These are phyloP conservation scores for Pseudomyrmex flavicornis DNA, from an alignment of 1,140 invertebrate genomes.

Conservation along the genomic window DNA sequence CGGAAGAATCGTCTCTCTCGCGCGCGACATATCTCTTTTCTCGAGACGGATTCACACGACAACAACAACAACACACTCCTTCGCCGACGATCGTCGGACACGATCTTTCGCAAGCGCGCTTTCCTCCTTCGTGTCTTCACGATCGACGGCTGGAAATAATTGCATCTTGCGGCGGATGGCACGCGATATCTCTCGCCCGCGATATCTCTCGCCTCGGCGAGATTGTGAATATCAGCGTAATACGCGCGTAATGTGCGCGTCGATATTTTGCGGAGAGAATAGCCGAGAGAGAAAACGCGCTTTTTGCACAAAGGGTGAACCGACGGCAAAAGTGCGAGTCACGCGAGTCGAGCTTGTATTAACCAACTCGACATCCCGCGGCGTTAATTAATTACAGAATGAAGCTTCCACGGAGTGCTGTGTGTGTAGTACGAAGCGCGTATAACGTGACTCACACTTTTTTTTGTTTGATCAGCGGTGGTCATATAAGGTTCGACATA, in stretches of 20 bases:
- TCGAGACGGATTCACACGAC: slow-evolving; percentile 2
- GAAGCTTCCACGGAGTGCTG: not conserved
- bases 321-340: slow-evolving; percentile 18
- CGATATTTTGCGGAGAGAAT: slow-evolving; percentile 9
- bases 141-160: slow-evolving; percentile 34
- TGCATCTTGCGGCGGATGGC: not conserved
- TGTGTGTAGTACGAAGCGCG: not conserved
- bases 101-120: slow-evolving; percentile 19
- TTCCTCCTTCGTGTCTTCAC: slow-evolving; percentile 6
- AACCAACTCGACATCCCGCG: not conserved
- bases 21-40: not conserved
- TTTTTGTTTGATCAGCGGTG: slow-evolving; percentile 31
- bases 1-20: slow-evolving; percentile 2
- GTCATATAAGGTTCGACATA: slow-evolving; percentile 27
- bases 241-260: not conserved
- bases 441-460: slow-evolving; percentile 39
- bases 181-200: too few relatives aligned
- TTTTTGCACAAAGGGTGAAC: not conserved
- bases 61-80: slow-evolving; percentile 17
- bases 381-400: slow-evolving; percentile 52
- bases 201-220: not conserved
- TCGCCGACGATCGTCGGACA: not conserved
- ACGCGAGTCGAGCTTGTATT: not conserved
- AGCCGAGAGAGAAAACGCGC: not conserved
- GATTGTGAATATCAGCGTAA: slow-evolving; percentile 10